A percentile compares a stretch with the other conserved stretches of the same genome.
Evolutionary conservation across 2,113 vertebrate species (phyloP).

Genomic region (Ochotona princeps): DNA sequence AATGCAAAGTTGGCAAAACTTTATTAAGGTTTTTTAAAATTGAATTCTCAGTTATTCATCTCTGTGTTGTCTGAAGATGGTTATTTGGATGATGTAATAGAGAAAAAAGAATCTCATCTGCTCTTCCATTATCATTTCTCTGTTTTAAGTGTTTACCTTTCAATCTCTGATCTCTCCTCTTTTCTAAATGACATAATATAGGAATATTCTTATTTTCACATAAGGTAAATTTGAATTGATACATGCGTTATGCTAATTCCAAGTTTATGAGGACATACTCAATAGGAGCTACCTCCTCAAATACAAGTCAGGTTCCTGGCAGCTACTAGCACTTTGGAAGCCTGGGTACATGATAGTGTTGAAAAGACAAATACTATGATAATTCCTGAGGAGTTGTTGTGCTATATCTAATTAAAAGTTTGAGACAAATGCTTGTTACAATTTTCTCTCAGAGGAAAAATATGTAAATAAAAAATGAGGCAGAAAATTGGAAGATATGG

Average conservation of each 20-base stretch:
- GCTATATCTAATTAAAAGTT: slow-evolving; percentile 56
- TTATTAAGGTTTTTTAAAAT: background rate
- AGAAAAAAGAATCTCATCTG: background rate
- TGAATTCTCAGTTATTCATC: background rate
- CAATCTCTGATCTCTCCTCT: background rate
- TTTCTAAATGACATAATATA: slow-evolving; percentile 54
- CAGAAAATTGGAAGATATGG: background rate
- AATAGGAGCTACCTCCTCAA: slow-evolving; percentile 30
- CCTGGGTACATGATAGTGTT: slow-evolving; percentile 56
- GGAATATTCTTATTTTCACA: slow-evolving; percentile 41
- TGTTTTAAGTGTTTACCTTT: background rate
- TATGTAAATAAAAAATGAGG: slow-evolving; percentile 51
- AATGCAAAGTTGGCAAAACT: background rate
- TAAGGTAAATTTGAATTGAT: slow-evolving; percentile 53
- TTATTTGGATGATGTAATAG: background rate
- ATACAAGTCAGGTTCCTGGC: slow-evolving; percentile 56
- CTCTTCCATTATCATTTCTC: background rate
- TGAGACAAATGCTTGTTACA: slow-evolving; percentile 57
- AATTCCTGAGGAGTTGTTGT: slow-evolving; percentile 66
- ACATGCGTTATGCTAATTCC: slow-evolving; percentile 39
- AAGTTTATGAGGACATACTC: slow-evolving; percentile 59
- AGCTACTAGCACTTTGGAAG: slow-evolving; percentile 35
- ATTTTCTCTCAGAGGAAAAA: slow-evolving; percentile 20
- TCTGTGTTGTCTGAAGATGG: background rate
- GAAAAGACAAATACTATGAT: slow-evolving; percentile 66